Base-by-base conservation (phyloP, 2,797 vertebrate genomes). In the Melanotaenia parkinsoni region DNA sequence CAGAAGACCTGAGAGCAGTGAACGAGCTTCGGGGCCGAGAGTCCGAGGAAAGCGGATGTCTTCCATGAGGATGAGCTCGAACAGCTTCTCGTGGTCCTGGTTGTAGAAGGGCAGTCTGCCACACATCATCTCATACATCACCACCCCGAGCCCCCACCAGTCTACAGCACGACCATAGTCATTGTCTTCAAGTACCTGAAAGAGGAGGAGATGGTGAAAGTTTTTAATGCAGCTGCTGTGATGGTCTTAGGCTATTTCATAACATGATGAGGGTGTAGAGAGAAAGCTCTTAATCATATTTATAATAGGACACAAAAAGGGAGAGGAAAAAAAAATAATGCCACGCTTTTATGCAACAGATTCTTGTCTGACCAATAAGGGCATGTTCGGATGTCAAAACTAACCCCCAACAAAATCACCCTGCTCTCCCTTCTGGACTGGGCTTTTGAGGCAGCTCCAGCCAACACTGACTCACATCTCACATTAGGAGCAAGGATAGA, bases 91-190 rank as follows among this genome's bases (percentile, higher is more conserved):
- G 0, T 99, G 98, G 94, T 99, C 97, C 91, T 98, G 97, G 89
- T 98, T 98, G 94, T 98, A 98, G 94, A 98, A 98, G 58, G 97
- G 97, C 80, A 98, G 96, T 8, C 97, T 94, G 64, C 98, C 98
- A 4, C 97, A 99, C 96, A 99, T 95, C 97, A 99, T 98, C 94
- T 99, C 97, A 5, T 99, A 99, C 98, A 98, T 99, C 82, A 99
- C 97, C 74, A 99, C 97, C 26, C 98, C 97, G 69, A 99, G 95
- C 63, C 97, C 97, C 97, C 98, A 99, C 97, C 97, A 99, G 93
- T 99, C 98, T 88, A 99, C 97, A 0, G 97, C 97, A 12, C 97
- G 96, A 69, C 97, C 97, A 0, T 99, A 98, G 91, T 99, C 98
- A 0, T 98, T 99, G 90, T 99, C 97, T 89, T 99, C 97, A 81